Base-by-base conservation (phyloP, 2,888 invertebrate species). In the Drosophila aldrichi region DNA sequence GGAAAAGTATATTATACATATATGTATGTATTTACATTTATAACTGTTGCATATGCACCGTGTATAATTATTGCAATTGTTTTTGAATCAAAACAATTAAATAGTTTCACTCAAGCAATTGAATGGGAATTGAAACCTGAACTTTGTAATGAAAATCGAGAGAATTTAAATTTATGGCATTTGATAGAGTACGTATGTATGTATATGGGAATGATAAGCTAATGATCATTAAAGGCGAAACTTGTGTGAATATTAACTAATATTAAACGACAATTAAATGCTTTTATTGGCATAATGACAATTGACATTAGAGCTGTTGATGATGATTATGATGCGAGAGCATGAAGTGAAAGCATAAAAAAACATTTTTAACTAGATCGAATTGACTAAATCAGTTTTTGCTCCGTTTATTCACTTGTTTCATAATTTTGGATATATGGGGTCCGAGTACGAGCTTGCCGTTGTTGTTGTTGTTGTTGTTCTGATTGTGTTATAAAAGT, bases 1-100 rank as follows among this genome's bases (percentile, higher is more conserved):
- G 29, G 8, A 22, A 2, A 22, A 2, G 20, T 40, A 61, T 10
- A 51, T 43, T n/a, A 25, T 25, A 22, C 25, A 22, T 22, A 8
- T 14, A 14, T 22, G 8, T 7, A 25, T 54, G 64, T 67, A 12
- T 43, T 55, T 68, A 48, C 58, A 58, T 20, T 12, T 6, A 6
- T 14, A 66, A 41, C 44, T 41, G 34, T 51, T 59, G 65, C 57
- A 71, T 58, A 62, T 58, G 44, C 38, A 40, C 40, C n/a, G 48
- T 51, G 32, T 57, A 73, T 65, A 82, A 75, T 81, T 62, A 75
- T 81, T 62, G 52, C 77, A 66, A 57, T 74, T 82, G 69, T 55
- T 52, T 58, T 54, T 55, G 58, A 70, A 74, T 74, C 43, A 49
- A 60, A 57, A 65, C 78, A 78, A 83, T 83, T 75, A 68, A 70